Evolutionary conservation across 2,113 vertebrate species (phyloP).

Genomic region (Zingel zingel): DNA sequence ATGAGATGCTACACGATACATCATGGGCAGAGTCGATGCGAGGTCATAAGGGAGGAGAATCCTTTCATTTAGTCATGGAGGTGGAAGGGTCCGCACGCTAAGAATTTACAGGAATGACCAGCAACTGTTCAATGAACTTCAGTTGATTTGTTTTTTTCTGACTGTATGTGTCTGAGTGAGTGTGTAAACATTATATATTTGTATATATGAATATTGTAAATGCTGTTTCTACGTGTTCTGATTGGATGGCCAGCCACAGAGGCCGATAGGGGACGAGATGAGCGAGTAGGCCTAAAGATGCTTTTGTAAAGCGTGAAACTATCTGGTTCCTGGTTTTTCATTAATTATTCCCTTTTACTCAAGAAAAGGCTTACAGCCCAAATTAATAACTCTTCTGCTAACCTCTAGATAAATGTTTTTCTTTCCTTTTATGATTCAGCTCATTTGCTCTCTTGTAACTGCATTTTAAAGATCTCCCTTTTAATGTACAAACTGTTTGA

Average conservation of each 20-base stretch:
- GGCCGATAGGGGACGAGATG: neutral
- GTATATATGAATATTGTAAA: constrained; percentile 84
- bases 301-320: constrained; percentile 39
- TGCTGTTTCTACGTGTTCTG: constrained; percentile 76
- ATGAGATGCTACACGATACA: neutral
- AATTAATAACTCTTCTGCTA: constrained; percentile 14
- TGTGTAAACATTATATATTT: constrained; percentile 72
- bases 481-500: neutral
- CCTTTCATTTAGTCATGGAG: neutral
- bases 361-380: constrained; percentile 14
- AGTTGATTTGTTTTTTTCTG: constrained; percentile 30
- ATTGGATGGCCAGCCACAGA: constrained; percentile 50
- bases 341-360: constrained; percentile 2
- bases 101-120: constrained; percentile 20
- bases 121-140: constrained; percentile 46
- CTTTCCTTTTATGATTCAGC: no score
- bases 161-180: constrained; percentile 43
- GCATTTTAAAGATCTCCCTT: neutral
- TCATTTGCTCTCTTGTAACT: neutral
- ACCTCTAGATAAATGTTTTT: constrained; percentile 19
- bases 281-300: constrained; percentile 7
- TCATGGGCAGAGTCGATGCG: neutral
- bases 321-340: constrained; percentile 46
- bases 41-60: neutral
- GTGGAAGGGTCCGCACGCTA: constrained; percentile 8